Base-by-base conservation (phyloP, 2,888 invertebrate species). In the Melolontha melolontha region DNA sequence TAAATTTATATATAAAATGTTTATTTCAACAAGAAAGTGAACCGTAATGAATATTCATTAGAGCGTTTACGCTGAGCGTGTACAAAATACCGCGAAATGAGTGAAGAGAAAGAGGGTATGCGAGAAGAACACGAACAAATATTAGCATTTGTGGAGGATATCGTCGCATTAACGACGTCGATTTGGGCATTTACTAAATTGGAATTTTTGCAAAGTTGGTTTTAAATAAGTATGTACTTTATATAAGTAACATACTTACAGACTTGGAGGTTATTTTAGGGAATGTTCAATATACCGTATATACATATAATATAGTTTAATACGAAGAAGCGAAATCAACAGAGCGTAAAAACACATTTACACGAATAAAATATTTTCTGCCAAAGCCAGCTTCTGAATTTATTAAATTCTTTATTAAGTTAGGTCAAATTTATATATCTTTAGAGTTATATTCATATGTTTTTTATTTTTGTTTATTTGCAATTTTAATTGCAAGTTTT, bases 41-140 rank as follows among this genome's bases (percentile, higher is more conserved):
- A 49, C 47, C 14, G 11, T 47, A 16, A 62, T 62, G 59, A 62
- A 62, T 62, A 62, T 62, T 62, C 59, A 62, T 62, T 62, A 49
- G 59, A 11, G 16, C 39, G 16, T 16, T 17, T 17, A 17, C 39
- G 34, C 17, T 49, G 49, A 62, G 47, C 49, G 47, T 62, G 17
- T 34, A 39, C 47, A 47, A 62, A 62, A 34, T 47, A 34, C 47
- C 39, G 34, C 29, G 12, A 11, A 27, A 29, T 47, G 29, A 34
- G 16, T 11, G 40, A 11, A 40, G 14, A 40, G 12, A 54, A 12
- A 11, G 16, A 40, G 12, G 14, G 39, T 27, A 40, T 10, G 17
- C 47, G 29, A 49, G 41, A 42, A 42, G 59, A 62, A 16, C 17
- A 39, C 39, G 16, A 17, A 34, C 34, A 62, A 62, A 62, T 47